Evolutionary conservation across 2,113 vertebrate genomes (phyloP).

Genomic region (Oncorhynchus tshawytscha): DNA sequence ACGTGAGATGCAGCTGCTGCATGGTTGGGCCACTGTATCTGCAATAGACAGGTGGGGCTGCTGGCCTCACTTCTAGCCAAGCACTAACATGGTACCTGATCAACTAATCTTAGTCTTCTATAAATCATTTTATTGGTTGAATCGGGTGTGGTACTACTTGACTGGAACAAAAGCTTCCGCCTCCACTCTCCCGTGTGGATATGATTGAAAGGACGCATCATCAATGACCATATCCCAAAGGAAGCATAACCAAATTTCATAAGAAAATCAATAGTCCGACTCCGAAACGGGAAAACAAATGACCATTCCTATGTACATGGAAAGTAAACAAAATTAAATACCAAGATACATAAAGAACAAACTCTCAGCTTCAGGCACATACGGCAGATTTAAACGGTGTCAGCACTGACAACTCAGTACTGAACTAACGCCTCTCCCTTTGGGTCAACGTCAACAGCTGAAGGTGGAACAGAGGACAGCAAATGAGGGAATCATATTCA

Average conservation of each 20-base stretch:
- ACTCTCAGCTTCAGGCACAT: conserved; percentile 64
- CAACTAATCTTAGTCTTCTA: no score
- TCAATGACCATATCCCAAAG: not conserved
- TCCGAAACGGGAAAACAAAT: conserved; percentile 3
- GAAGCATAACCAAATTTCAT: not conserved
- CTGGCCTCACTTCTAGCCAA: no score
- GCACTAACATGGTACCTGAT: no score
- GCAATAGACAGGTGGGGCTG: no score
- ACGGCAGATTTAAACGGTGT: conserved; percentile 68
- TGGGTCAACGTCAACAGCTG: conserved; percentile 35
- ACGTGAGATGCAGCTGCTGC: not conserved
- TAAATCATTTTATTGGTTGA: no score
- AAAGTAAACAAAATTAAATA: conserved; percentile 11
- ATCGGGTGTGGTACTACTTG: no score
- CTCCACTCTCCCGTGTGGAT: no score
- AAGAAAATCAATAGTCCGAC: not conserved
- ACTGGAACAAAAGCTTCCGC: no score
- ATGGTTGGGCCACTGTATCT: not conserved
- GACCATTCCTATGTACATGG: conserved; percentile 10
- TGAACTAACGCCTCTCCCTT: conserved; percentile 29
- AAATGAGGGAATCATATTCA: conserved; percentile 29
- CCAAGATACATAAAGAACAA: conserved; percentile 10
- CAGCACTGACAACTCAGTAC: conserved; percentile 35
- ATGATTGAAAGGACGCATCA: not conserved
- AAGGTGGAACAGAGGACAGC: conserved; percentile 6